Evolutionary conservation across 2,797 vertebrate species (phyloP).

Genomic region (Micromesistius poutassou): DNA sequence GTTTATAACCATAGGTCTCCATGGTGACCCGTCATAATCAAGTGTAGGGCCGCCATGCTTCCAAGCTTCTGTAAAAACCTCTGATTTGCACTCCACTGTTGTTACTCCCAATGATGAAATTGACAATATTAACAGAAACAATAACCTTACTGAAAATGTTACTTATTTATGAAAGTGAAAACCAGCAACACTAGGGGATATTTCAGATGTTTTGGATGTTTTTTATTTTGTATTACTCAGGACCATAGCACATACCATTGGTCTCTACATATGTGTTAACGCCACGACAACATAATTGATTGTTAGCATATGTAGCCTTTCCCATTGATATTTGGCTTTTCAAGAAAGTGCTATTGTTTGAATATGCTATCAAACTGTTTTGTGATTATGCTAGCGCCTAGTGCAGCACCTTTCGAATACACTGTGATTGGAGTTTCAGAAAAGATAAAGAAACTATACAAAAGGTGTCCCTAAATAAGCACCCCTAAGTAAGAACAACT

Average conservation of each 20-base stretch:
- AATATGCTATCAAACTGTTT: constrained; percentile 3
- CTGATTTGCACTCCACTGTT: constrained; percentile 11
- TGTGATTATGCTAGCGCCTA: constrained; percentile 2
- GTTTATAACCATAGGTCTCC: constrained; percentile 6
- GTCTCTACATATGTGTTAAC: neutral
- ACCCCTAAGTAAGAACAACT: neutral
- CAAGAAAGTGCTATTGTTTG: constrained; percentile 7
- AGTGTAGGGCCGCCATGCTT: constrained; percentile 51
- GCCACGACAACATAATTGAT: neutral
- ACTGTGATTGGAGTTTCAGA: constrained; percentile 30
- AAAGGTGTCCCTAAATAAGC: neutral
- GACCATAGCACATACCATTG: neutral
- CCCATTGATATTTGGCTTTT: neutral
- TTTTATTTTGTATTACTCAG: constrained; percentile 29
- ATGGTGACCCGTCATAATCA: constrained; percentile 24
- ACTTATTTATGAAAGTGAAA: constrained; percentile 47
- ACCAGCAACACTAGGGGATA: constrained; percentile 41
- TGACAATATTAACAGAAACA: constrained; percentile 52
- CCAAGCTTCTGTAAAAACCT: constrained; percentile 38
- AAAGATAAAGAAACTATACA: constrained; percentile 37
- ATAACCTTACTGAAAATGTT: constrained; percentile 38
- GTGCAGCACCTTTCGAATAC: constrained; percentile 8
- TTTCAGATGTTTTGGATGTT: constrained; percentile 17
- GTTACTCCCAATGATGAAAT: constrained; percentile 48
- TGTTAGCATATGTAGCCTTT: neutral